Evolutionary conservation across 1,140 invertebrate species (phyloP).

Genomic region (Delia radicum): DNA sequence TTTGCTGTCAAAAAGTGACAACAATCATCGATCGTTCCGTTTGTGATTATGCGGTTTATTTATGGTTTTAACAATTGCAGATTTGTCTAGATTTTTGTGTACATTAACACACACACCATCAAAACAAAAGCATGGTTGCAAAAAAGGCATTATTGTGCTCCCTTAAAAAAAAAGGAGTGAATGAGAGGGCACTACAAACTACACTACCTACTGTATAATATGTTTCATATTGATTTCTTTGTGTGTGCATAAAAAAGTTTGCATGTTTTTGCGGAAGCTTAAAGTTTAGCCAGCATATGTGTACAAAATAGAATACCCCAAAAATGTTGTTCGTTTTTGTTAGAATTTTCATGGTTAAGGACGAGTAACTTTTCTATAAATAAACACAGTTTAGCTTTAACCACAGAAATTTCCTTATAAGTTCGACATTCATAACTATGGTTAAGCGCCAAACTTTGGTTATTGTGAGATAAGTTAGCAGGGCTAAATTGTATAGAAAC

Average conservation of each 20-base stretch:
- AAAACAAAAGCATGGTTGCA: neutral
- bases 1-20: slow-evolving; percentile 54
- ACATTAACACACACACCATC: neutral
- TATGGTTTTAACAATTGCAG: slow-evolving; percentile 56
- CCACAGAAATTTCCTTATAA: too few species aligned
- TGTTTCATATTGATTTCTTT: neutral
- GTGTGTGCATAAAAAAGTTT: neutral
- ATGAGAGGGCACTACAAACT: neutral
- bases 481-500: too few species aligned
- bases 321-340: neutral
- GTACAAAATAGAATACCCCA: neutral
- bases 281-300: neutral
- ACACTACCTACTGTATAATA: too few species aligned
- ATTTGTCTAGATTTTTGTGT: slow-evolving; percentile 42
- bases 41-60: slow-evolving; percentile 56
- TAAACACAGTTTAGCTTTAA: too few species aligned
- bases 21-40: slow-evolving; percentile 55
- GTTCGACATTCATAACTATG: too few species aligned
- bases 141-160: neutral
- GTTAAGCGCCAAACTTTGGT: too few species aligned
- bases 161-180: neutral
- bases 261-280: neutral
- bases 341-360: neutral
- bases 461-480: too few species aligned
- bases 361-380: neutral